Evolutionary conservation across 2,113 vertebrate species (phyloP).

Genomic region (Proterorhinus semilunaris): DNA sequence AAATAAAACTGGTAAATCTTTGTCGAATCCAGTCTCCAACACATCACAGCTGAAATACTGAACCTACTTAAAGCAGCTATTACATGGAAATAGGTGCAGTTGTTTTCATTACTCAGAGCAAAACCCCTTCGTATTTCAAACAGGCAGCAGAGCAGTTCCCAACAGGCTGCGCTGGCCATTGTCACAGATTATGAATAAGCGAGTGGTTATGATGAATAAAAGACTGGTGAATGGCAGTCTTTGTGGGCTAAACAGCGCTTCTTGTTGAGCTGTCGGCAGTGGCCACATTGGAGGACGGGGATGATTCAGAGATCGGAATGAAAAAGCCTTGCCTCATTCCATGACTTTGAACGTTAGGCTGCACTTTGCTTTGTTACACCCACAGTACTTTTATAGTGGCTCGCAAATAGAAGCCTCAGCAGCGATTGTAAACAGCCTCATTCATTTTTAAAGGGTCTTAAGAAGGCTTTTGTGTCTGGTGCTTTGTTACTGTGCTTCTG

Average conservation of each 20-base stretch:
- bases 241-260: constrained; percentile 56
- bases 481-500: constrained; percentile 20
- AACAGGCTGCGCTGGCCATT: constrained; percentile 58
- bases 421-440: constrained; percentile 34
- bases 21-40: too few relatives aligned
- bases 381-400: neutral
- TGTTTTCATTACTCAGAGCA: constrained; percentile 3
- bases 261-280: constrained; percentile 46
- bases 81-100: constrained; percentile 1
- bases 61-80: too few relatives aligned
- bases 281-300: constrained; percentile 32
- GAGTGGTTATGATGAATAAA: constrained; percentile 52
- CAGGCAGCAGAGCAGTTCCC: constrained; percentile 41
- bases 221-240: constrained; percentile 57
- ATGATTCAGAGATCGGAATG: neutral
- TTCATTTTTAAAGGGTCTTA: constrained; percentile 48
- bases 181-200: constrained; percentile 68
- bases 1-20: too few relatives aligned
- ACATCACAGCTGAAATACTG: neutral
- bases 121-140: neutral
- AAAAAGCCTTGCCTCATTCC: neutral
- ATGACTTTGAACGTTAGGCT: neutral
- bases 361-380: neutral
- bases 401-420: constrained; percentile 3
- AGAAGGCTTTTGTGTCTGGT: constrained; percentile 18